Conservation (phyloP, 2,888 invertebrate genomes). For the Crocallis elinguaria region DNA sequence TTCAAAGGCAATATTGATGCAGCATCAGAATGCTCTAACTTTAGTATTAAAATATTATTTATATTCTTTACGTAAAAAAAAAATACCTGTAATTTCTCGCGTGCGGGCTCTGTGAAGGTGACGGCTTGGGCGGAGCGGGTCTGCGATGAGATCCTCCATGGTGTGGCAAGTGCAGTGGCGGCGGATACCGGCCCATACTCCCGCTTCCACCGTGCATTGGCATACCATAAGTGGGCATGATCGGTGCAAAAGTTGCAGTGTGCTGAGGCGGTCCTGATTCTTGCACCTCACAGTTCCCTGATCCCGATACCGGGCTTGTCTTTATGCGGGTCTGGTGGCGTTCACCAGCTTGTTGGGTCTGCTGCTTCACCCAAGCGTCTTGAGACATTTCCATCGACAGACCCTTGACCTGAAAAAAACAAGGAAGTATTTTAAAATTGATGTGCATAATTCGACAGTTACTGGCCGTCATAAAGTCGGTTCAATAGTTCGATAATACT, state of each 20-base stretch:
- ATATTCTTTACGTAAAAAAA: too few species aligned
- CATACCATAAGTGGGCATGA: conserved; percentile 72
- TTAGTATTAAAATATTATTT: too few species aligned
- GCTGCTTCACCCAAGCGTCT: conserved; percentile 80
- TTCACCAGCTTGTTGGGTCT: conserved; percentile 72
- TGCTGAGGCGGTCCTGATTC: conserved; percentile 86
- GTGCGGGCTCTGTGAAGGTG: conserved; percentile 82
- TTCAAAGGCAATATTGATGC: too few species aligned
- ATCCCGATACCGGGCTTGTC: conserved; percentile 76
- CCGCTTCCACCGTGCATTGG: conserved; percentile 67
- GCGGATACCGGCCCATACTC: conserved; percentile 79
- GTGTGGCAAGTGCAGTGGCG: conserved; percentile 86
- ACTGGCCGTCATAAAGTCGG: too few species aligned
- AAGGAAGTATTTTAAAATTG: not conserved
- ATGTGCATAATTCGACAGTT: not conserved
- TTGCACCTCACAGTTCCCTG: conserved; percentile 74
- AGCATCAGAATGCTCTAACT: too few species aligned
- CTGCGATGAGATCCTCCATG: conserved; percentile 81
- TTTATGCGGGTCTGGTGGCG: conserved; percentile 77
- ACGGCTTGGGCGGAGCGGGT: conserved; percentile 78
- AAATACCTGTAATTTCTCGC: conserved; percentile 84
- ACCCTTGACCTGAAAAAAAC: conserved; percentile 74
- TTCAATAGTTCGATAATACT: too few species aligned
- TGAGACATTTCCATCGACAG: conserved; percentile 82
- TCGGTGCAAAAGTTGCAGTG: conserved; percentile 73